Conservation (phyloP, 2,888 invertebrate species). For the Dermolepida albohirtum region DNA sequence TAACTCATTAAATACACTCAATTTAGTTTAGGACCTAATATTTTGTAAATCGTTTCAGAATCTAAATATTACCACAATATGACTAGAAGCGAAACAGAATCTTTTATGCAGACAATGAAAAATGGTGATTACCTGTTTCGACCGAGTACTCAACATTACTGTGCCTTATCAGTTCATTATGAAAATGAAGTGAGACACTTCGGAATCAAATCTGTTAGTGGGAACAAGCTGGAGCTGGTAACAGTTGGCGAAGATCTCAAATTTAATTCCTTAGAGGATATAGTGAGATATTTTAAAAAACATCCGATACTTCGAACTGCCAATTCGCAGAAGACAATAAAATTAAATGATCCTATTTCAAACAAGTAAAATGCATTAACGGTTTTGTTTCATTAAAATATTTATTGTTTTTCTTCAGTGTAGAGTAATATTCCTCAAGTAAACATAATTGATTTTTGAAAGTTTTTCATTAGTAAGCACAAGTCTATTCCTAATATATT, state of each 20-base stretch:
- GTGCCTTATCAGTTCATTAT: neutral
- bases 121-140: conserved; percentile 6
- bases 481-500: too few species aligned
- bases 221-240: neutral
- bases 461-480: too few species aligned
- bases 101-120: neutral
- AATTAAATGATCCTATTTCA: neutral
- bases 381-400: too few species aligned
- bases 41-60: neutral
- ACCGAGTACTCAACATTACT: conserved; percentile 5
- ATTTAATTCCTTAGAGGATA: neutral
- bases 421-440: too few species aligned
- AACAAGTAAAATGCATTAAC: too few species aligned
- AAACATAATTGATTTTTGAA: too few species aligned
- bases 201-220: neutral
- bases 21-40: neutral
- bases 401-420: too few species aligned
- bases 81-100: neutral
- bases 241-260: neutral
- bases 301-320: neutral
- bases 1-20: neutral
- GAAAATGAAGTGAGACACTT: neutral
- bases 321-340: neutral
- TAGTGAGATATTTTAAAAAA: conserved; percentile 6
- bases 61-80: conserved; percentile 9